A percentile compares a stretch with the other conserved stretches of the same genome.
Conservation (phyloP, 2,797 vertebrate genomes). For the Oophaga sylvatica region DNA sequence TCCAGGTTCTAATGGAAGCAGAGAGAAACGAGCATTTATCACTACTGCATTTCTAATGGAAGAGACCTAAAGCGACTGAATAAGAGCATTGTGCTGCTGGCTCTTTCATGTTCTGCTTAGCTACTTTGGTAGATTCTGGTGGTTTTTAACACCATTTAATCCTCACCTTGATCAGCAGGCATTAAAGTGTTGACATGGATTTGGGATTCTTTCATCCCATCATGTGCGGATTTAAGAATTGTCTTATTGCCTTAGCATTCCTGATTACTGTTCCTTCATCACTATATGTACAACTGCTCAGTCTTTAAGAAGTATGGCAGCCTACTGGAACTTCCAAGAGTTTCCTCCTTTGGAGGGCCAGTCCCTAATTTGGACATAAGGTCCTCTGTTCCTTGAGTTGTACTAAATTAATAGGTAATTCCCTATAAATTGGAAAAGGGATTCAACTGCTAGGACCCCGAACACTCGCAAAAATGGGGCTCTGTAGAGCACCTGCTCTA, state of each 20-base stretch:
- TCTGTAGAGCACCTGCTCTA: no score
- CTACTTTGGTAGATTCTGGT: slow-evolving; percentile 47
- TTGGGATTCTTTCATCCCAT: slow-evolving; percentile 42
- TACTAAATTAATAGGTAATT: no score
- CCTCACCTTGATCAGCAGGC: slow-evolving; percentile 33
- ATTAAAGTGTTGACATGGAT: slow-evolving; percentile 31
- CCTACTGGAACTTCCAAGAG: no score
- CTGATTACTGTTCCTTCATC: not conserved
- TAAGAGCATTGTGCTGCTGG: slow-evolving; percentile 9
- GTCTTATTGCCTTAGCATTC: slow-evolving; percentile 18
- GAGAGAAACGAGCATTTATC: slow-evolving; percentile 18
- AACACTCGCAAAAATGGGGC: no score
- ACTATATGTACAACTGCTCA: not conserved
- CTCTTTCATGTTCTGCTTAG: slow-evolving; percentile 49
- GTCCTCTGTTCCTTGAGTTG: no score
- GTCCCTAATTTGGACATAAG: no score
- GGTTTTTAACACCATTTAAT: slow-evolving; percentile 31
- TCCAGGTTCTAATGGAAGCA: not conserved
- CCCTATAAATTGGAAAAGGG: no score
- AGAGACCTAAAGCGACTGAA: slow-evolving; percentile 19
- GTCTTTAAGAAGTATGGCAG: not conserved
- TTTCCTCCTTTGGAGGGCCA: no score
- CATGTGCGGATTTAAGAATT: slow-evolving; percentile 13
- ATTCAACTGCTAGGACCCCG: no score
- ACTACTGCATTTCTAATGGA: slow-evolving; percentile 3